Percentiles rank a stretch among this genome's conserved stretches.
These are phyloP conservation scores for Alosa sapidissima DNA, from an alignment of 2,797 vertebrate genomes.

Conservation along the genomic window DNA sequence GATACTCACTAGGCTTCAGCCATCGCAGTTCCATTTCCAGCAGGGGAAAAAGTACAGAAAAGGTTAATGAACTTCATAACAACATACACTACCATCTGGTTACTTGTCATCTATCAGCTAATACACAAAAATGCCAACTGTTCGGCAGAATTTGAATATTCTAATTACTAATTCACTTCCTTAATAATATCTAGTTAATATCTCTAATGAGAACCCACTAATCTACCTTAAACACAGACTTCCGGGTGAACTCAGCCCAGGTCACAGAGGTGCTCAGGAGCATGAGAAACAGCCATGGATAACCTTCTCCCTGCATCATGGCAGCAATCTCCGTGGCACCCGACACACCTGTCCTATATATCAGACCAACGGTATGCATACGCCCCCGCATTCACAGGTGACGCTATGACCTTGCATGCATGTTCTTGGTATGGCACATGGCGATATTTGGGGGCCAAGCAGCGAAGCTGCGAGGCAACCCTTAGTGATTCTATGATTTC, in stretches of 20 bases:
- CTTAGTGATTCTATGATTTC: no score
- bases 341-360: not conserved
- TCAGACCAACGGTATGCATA: not conserved
- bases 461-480: no score
- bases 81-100: not conserved
- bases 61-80: not conserved
- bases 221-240: not conserved
- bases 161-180: no score
- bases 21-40: not conserved
- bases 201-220: not conserved
- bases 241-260: not conserved
- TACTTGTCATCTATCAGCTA: not conserved
- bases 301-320: no score
- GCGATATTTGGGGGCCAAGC: not conserved
- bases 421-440: no score
- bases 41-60: not conserved
- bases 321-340: not conserved
- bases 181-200: not conserved
- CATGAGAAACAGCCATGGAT: not conserved
- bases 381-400: not conserved
- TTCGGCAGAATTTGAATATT: no score
- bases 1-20: slow-evolving; percentile 2
- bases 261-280: slow-evolving; percentile 8
- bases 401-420: no score
- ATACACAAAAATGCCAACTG: not conserved